Evolutionary conservation across 2,797 vertebrate genomes (phyloP).

Genomic region (Sternotherus odoratus): DNA sequence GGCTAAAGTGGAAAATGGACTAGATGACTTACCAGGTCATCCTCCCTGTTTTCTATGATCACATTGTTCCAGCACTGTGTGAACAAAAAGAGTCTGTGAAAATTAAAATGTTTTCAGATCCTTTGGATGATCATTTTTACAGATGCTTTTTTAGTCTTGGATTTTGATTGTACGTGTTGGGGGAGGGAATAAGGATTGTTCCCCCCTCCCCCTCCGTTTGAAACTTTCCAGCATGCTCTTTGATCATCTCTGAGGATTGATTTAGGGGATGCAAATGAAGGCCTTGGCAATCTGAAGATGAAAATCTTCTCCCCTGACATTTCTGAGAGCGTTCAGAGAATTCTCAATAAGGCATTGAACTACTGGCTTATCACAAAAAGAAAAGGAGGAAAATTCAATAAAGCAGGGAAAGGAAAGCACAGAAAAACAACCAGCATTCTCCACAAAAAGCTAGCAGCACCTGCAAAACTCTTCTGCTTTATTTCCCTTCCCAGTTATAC

Average conservation of each 20-base stretch:
- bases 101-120: neutral
- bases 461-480: constrained; percentile 11
- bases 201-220: constrained; percentile 22
- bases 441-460: neutral
- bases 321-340: constrained; percentile 49
- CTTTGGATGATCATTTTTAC: neutral
- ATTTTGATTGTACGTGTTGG: constrained; percentile 35
- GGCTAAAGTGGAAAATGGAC: neutral
- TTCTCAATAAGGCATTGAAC: constrained; percentile 58
- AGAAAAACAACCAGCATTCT: neutral
- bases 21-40: fast-evolving
- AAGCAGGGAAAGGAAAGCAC: neutral
- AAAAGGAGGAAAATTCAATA: constrained; percentile 53
- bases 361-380: constrained; percentile 31
- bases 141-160: neutral
- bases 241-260: constrained; percentile 63
- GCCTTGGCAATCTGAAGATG: constrained; percentile 50
- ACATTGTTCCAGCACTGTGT: neutral
- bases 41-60: neutral
- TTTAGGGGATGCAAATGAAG: constrained; percentile 73
- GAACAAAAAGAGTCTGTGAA: neutral
- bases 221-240: constrained; percentile 49
- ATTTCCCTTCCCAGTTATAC: neutral
- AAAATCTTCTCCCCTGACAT: constrained; percentile 57
- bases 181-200: constrained; percentile 20